phyloP scores from a whole-genome alignment of 2,888 invertebrate species.

The Zeuzera pyrina region DNA sequence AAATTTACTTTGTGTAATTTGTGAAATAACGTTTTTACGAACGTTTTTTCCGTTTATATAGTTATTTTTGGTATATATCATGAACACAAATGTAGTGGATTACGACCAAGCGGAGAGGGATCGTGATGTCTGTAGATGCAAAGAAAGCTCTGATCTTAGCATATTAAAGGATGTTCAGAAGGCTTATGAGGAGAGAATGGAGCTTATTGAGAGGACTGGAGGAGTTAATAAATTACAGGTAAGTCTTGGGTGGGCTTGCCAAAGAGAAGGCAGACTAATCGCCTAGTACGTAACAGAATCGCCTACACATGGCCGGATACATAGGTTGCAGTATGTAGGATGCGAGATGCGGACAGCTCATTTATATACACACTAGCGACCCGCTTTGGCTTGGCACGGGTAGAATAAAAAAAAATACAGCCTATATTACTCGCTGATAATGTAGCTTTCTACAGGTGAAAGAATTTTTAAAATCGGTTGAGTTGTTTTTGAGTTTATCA shows the following conservation, averaged over 20 bases:
- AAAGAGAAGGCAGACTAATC: neutral
- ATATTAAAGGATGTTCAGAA: conserved; percentile 75
- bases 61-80: no score
- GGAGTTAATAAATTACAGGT: conserved; percentile 39
- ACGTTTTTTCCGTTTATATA: no score
- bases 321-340: neutral
- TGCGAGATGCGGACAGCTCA: neutral
- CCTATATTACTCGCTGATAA: neutral
- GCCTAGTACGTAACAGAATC: neutral
- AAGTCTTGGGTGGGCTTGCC: neutral
- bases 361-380: neutral
- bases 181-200: conserved; percentile 75
- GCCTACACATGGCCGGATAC: neutral
- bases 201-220: conserved; percentile 64
- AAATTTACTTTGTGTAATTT: no score
- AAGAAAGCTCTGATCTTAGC: no score
- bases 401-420: neutral
- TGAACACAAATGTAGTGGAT: no score
- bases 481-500: no score
- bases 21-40: no score
- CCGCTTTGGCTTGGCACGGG: neutral
- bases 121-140: no score
- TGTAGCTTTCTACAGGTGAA: neutral
- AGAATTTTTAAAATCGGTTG: no score
- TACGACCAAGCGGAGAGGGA: no score